Conservation (phyloP, 2,113 vertebrate species). For the Spea bombifrons region DNA sequence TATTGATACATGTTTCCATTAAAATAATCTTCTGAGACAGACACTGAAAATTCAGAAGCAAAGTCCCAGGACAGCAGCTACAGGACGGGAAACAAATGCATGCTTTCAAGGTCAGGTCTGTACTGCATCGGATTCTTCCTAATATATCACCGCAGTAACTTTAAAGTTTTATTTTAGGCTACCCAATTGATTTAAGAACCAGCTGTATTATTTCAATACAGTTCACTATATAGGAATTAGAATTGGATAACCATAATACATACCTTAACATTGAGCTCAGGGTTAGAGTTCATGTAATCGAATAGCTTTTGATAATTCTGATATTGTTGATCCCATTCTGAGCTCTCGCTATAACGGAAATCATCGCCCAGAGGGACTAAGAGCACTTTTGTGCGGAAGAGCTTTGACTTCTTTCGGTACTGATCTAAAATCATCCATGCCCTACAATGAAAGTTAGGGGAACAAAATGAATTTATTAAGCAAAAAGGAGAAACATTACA, state of each 20-base stretch:
- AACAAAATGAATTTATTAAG: not conserved
- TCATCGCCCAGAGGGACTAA: conserved; percentile 86
- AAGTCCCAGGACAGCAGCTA: too few species aligned
- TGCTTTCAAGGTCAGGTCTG: too few species aligned
- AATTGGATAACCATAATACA: conserved; percentile 26
- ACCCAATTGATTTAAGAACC: too few species aligned
- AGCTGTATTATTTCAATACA: too few species aligned
- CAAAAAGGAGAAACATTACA: too few species aligned
- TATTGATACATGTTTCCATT: too few species aligned
- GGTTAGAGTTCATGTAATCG: conserved; percentile 82
- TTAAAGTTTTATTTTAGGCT: too few species aligned
- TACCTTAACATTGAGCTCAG: conserved; percentile 85
- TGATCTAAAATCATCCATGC: conserved; percentile 85
- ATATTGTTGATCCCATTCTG: conserved; percentile 89
- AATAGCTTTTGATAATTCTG: conserved; percentile 89
- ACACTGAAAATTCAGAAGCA: too few species aligned
- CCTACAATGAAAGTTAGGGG: conserved; percentile 57
- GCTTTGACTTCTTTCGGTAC: conserved; percentile 92
- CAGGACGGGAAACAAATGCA: too few species aligned
- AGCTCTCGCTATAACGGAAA: conserved; percentile 81
- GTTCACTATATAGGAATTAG: not conserved
- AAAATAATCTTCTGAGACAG: too few species aligned
- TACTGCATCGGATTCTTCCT: too few species aligned
- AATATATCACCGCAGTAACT: too few species aligned
- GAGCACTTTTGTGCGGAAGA: conserved; percentile 82